Conservation (phyloP, 2,888 invertebrate genomes). For the Rhogogaster chlorosoma region DNA sequence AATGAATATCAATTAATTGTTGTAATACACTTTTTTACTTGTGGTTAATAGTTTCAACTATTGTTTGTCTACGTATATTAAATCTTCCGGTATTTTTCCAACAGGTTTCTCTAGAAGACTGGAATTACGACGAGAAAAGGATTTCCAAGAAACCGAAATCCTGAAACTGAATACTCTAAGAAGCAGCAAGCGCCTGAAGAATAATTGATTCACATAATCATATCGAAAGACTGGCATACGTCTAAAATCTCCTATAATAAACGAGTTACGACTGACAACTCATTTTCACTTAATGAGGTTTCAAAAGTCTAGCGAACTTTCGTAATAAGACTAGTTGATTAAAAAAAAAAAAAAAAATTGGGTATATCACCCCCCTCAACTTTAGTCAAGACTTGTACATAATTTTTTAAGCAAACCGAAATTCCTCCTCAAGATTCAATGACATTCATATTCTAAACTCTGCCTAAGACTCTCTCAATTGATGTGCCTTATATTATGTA, state of each 20-base stretch:
- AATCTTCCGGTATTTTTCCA: background rate
- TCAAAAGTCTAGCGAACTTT: too few relatives aligned
- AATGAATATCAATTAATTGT: background rate
- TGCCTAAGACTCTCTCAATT: background rate
- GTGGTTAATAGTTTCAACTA: background rate
- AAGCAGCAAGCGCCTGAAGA: constrained; percentile 58
- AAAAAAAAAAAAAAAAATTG: background rate
- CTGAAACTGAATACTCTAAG: background rate
- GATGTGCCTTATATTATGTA: constrained; percentile 13
- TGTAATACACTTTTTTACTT: background rate
- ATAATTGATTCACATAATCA: constrained; percentile 34
- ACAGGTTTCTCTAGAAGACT: constrained; percentile 68
- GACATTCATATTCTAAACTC: background rate
- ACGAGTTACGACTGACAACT: too few relatives aligned
- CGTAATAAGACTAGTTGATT: too few relatives aligned
- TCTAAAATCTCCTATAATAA: too few relatives aligned
- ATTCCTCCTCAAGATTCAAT: background rate
- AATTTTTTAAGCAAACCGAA: background rate
- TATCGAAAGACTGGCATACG: too few relatives aligned
- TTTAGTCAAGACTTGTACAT: background rate
- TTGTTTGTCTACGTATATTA: background rate
- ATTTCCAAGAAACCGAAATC: background rate
- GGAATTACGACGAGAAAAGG: constrained; percentile 56
- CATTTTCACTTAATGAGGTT: too few relatives aligned
- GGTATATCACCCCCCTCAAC: background rate